phyloP scores from a whole-genome alignment of 1,140 invertebrate genomes.

The Trigoniulus corallinus region DNA sequence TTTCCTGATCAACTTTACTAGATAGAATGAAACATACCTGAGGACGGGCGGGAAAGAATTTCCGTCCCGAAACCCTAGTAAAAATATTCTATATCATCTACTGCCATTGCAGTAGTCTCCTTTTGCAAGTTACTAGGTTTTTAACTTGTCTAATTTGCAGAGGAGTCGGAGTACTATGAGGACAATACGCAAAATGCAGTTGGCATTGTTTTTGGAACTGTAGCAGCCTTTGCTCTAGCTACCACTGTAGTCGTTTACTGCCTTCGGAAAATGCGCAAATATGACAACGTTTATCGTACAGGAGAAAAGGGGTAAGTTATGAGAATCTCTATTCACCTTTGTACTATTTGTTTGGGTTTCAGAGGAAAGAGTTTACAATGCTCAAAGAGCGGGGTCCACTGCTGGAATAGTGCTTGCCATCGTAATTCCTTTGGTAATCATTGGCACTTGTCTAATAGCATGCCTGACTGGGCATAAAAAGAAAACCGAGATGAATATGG shows the following conservation, averaged over 20 bases:
- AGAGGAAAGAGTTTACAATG: constrained; percentile 51
- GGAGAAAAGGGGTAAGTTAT: constrained; percentile 8
- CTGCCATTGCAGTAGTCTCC: no score
- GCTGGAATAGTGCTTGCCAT: constrained; percentile 54
- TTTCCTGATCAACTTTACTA: no score
- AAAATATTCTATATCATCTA: no score
- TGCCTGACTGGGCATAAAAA: no score
- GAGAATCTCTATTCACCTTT: background rate
- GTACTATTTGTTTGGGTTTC: constrained; percentile 33
- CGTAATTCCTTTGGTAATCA: constrained; percentile 50
- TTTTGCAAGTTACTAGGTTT: no score
- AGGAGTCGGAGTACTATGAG: constrained; percentile 4
- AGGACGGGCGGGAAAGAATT: no score
- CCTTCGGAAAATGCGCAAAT: background rate
- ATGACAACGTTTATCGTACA: constrained; percentile 5
- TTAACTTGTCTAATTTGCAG: constrained; percentile 1
- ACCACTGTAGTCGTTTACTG: background rate
- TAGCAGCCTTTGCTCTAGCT: constrained; percentile 1
- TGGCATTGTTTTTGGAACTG: constrained; percentile 2
- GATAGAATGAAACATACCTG: no score
- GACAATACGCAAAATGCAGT: background rate
- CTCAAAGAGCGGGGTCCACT: constrained; percentile 53
- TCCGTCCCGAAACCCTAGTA: no score
- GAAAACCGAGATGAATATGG: no score
- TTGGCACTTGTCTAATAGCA: constrained; percentile 56